Evolutionary conservation across 2,113 vertebrate genomes (phyloP).

Genomic region (Zonotrichia leucophrys): DNA sequence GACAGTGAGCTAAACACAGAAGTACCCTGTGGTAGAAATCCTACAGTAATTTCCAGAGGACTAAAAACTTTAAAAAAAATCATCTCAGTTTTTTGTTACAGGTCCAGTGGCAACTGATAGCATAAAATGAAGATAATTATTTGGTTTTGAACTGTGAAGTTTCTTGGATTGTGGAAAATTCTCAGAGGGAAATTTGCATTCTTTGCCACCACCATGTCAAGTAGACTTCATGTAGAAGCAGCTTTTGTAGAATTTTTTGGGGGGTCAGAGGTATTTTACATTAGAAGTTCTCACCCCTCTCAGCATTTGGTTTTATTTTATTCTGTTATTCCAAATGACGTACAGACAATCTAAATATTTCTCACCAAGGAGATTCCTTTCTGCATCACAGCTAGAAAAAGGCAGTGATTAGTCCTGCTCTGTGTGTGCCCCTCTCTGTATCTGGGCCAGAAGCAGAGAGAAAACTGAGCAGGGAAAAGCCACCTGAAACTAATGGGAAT

Average conservation of each 20-base stretch:
- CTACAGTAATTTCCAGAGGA: not conserved
- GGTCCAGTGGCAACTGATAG: not conserved
- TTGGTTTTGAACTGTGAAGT: not conserved
- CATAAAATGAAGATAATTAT: not conserved
- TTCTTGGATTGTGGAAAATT: not conserved
- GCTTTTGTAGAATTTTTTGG: not conserved
- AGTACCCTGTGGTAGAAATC: not conserved
- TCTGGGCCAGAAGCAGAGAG: not conserved
- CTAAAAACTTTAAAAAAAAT: not conserved
- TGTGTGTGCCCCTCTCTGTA: not conserved
- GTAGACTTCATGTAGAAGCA: not conserved
- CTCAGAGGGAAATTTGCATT: not conserved
- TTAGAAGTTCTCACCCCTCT: not conserved
- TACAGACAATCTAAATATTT: not conserved
- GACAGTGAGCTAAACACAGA: not conserved
- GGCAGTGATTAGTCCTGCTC: not conserved
- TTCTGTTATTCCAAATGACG: not conserved
- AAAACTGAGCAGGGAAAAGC: not conserved
- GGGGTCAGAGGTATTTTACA: not conserved
- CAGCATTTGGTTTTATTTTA: not conserved
- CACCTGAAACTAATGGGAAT: not conserved
- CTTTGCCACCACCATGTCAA: not conserved
- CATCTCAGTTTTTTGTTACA: not conserved
- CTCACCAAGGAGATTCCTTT: not conserved
- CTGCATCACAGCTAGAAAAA: not conserved